Conservation (phyloP, 1,140 invertebrate genomes). For the Formica exsecta region DNA sequence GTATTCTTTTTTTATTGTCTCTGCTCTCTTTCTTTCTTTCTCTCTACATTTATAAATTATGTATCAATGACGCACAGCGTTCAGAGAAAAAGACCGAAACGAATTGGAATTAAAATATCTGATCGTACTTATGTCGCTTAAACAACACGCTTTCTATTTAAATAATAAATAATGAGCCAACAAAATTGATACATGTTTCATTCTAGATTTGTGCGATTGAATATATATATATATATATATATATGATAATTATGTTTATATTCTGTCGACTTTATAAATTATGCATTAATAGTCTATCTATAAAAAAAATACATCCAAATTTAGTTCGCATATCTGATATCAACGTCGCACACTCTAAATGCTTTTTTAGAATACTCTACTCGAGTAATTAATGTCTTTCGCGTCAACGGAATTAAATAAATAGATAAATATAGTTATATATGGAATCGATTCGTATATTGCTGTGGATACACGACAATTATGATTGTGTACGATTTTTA, state of each 20-base stretch:
- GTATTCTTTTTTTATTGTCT: neutral
- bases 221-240: neutral
- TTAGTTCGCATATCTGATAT: constrained; percentile 7
- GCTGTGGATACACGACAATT: neutral
- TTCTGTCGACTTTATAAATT: constrained; percentile 1
- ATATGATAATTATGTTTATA: constrained; percentile 15
- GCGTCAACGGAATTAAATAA: constrained; percentile 12
- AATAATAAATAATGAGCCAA: neutral
- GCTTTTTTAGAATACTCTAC: constrained; percentile 7
- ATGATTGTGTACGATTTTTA: constrained; percentile 6
- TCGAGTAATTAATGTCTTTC: constrained; percentile 15
- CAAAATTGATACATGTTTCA: neutral
- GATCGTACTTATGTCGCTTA: neutral
- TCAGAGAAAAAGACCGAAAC: neutral
- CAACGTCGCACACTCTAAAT: neutral
- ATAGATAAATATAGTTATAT: neutral
- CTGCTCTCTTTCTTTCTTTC: no score
- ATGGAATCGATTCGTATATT: neutral
- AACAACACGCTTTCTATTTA: neutral
- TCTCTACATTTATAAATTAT: neutral
- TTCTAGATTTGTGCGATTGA: constrained; percentile 3
- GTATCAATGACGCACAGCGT: neutral
- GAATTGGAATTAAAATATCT: neutral
- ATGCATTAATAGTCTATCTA: neutral
- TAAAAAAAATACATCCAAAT: constrained; percentile 9